Percentiles rank a stretch among this genome's conserved stretches.
These are phyloP conservation scores for human (Homo sapiens) DNA, from an alignment of 2,113 vertebrate genomes.

Conservation along the genomic window GRCh38 chr11:1664001-1664500, in stretches of 20 bases:
- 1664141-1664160: too few relatives aligned
- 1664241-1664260: neutral
- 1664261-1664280: accelerated
- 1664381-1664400: neutral
- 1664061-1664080: too few relatives aligned
- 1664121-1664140: too few relatives aligned
- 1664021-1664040: too few relatives aligned
- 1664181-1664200: too few relatives aligned
- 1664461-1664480: accelerated
- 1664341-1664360: neutral
- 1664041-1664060: too few relatives aligned
- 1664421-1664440: neutral
- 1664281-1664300: neutral
- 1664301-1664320: neutral
- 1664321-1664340: neutral
- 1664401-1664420: neutral
- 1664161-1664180: too few relatives aligned
- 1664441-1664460: neutral
- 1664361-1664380: neutral
- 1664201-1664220: too few relatives aligned
- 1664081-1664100: too few relatives aligned
- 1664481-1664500: neutral
- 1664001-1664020: too few relatives aligned
- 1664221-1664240: too few relatives aligned
- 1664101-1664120: too few relatives aligned